A percentile compares a stretch with the other conserved stretches of the same genome.
These are phyloP conservation scores for Pheosia tremula DNA, from an alignment of 2,888 invertebrate species.

Conservation along the genomic window DNA sequence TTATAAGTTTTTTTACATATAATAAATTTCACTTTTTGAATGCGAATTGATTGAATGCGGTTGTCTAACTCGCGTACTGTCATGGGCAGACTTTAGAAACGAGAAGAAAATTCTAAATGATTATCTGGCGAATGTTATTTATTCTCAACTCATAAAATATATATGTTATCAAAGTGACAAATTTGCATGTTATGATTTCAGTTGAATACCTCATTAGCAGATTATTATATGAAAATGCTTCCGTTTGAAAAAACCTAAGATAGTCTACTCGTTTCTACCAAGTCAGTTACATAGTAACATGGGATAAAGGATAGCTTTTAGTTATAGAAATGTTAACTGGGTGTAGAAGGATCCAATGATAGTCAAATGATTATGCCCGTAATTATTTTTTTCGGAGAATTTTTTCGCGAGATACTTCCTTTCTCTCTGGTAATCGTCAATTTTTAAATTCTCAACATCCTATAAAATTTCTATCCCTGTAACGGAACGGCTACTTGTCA, in stretches of 20 bases:
- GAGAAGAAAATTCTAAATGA: slow-evolving; percentile 36
- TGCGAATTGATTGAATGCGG: slow-evolving; percentile 30
- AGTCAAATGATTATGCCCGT: slow-evolving; percentile 26
- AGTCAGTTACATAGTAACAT: slow-evolving; percentile 28
- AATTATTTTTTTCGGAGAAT: slow-evolving; percentile 26
- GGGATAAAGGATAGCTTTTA: slow-evolving; percentile 34
- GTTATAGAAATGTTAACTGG: slow-evolving; percentile 32
- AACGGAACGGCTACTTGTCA: slow-evolving; percentile 52
- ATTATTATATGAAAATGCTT: no score
- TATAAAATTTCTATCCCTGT: slow-evolving; percentile 64
- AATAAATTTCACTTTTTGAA: slow-evolving; percentile 37
- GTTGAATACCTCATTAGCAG: no score
- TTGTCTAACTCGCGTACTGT: slow-evolving; percentile 38
- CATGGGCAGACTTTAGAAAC: slow-evolving; percentile 40
- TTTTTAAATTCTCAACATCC: slow-evolving; percentile 41
- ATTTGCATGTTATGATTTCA: no score
- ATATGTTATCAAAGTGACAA: not conserved
- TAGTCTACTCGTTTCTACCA: slow-evolving; percentile 37
- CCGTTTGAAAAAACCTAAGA: slow-evolving; percentile 7
- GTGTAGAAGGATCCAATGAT: slow-evolving; percentile 31
- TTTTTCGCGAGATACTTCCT: slow-evolving; percentile 12
- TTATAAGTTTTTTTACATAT: slow-evolving; percentile 25
- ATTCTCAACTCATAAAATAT: not conserved
- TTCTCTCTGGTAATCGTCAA: slow-evolving; percentile 22
- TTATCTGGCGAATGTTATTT: no score